These are phyloP conservation scores for Microtus ochrogaster DNA, from an alignment of 2,113 vertebrate species.

Conservation along the genomic window DNA sequence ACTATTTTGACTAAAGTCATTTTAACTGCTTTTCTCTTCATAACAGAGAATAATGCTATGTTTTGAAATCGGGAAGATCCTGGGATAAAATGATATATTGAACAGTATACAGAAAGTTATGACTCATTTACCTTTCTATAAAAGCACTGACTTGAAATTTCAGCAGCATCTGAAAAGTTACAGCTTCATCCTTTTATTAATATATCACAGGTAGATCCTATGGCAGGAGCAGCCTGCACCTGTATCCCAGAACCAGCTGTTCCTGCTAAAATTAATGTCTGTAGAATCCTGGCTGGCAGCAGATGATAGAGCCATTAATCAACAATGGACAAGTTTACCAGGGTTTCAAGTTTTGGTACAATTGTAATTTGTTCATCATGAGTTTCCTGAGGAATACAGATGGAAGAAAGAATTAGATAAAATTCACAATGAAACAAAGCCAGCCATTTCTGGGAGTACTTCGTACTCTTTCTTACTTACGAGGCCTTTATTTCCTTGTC, in stretches of 20 bases:
- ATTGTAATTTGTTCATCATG: conserved; percentile 54
- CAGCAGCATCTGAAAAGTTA: conserved; percentile 11
- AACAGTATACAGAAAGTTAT: conserved; percentile 51
- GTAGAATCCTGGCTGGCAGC: conserved; percentile 57
- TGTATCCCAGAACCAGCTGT: conserved; percentile 68
- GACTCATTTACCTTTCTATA: neutral
- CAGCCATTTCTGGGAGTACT: neutral
- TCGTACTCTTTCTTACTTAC: neutral
- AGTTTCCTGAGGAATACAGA: conserved; percentile 37
- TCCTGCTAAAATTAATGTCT: conserved; percentile 73
- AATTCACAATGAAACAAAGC: conserved; percentile 8
- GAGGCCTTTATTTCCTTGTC: neutral
- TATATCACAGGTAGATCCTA: conserved; percentile 59
- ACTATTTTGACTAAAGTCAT: neutral
- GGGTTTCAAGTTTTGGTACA: conserved; percentile 50
- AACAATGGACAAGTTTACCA: conserved; percentile 62
- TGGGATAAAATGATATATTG: neutral
- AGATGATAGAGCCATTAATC: conserved; percentile 66
- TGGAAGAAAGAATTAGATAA: conserved; percentile 27
- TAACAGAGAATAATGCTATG: neutral
- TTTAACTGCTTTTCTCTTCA: neutral
- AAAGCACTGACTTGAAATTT: conserved; percentile 32
- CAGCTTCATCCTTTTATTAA: conserved; percentile 66
- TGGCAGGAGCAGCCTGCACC: conserved; percentile 55
- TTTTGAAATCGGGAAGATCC: neutral